A percentile compares a stretch with the other conserved stretches of the same genome.
Evolutionary conservation across 2,113 vertebrate species (phyloP).

Genomic region (Anhinga anhinga): DNA sequence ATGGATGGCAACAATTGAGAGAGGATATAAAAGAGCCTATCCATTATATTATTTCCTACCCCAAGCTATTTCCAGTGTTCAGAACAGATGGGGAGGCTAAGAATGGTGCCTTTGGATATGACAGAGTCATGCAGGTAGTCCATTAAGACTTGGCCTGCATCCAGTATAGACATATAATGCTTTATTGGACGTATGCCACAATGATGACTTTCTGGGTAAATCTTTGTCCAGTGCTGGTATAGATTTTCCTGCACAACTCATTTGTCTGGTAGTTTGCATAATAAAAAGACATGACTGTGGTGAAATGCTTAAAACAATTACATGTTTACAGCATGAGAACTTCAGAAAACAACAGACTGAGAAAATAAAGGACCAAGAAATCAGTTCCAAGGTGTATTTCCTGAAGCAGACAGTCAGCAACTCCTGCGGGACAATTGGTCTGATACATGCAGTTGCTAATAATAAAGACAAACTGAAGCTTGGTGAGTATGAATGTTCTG

Average conservation of each 20-base stretch:
- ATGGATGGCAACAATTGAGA: not conserved
- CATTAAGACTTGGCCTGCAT: conserved; percentile 30
- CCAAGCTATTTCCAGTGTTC: not conserved
- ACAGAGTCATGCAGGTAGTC: conserved; percentile 18
- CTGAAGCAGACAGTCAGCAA: conserved; percentile 91
- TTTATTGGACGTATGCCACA: not conserved
- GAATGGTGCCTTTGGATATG: not conserved
- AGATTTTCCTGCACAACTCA: not conserved
- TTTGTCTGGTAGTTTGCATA: not conserved
- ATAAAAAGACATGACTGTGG: not conserved
- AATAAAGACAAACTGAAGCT: conserved; percentile 87
- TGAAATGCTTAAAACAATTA: not conserved
- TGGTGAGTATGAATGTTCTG: conserved; percentile 75
- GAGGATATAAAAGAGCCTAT: not conserved
- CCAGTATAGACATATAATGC: not conserved
- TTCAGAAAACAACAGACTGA: conserved; percentile 88
- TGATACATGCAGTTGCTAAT: conserved; percentile 92
- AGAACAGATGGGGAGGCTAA: not conserved
- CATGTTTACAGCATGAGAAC: conserved; percentile 83
- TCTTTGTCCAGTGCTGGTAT: not conserved
- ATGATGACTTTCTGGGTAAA: not conserved
- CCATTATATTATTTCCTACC: not conserved
- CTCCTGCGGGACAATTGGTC: conserved; percentile 91
- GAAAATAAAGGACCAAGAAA: conserved; percentile 78
- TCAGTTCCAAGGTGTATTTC: conserved; percentile 86